Evolutionary conservation across 2,797 vertebrate species (phyloP).

Genomic region (Siniperca obscura): DNA sequence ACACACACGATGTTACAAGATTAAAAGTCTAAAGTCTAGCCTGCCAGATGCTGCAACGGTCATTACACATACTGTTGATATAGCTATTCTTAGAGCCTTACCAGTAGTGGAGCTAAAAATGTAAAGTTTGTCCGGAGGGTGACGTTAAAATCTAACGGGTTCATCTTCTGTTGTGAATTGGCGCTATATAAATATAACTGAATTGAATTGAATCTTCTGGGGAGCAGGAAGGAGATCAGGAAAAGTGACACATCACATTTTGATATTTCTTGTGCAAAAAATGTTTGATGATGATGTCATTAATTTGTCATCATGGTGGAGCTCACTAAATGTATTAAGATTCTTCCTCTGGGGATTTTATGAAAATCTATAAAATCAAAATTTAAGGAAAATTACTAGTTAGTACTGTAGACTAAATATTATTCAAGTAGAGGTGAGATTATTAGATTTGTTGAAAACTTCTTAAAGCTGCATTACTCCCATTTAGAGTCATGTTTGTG

Average conservation of each 20-base stretch:
- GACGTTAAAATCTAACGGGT: neutral
- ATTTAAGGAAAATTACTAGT: too few relatives aligned
- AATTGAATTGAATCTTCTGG: neutral
- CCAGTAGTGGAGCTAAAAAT: neutral
- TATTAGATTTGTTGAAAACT: too few relatives aligned
- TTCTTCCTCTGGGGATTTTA: neutral
- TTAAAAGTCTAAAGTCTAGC: neutral
- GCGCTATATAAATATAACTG: too few relatives aligned
- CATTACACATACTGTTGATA: neutral
- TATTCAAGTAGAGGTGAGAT: too few relatives aligned
- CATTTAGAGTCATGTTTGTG: too few relatives aligned
- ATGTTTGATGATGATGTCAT: neutral
- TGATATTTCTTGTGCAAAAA: neutral
- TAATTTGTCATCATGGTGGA: neutral
- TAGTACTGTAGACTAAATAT: too few relatives aligned
- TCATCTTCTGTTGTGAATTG: neutral
- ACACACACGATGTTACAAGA: neutral
- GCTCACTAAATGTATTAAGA: neutral
- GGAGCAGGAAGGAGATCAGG: neutral
- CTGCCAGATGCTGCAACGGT: neutral
- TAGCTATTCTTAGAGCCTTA: neutral
- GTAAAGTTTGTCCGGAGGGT: neutral
- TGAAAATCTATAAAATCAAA: neutral
- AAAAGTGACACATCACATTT: neutral
- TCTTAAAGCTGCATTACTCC: too few relatives aligned